Conservation (phyloP, 2,888 invertebrate species). For the Charanyca ferruginea region DNA sequence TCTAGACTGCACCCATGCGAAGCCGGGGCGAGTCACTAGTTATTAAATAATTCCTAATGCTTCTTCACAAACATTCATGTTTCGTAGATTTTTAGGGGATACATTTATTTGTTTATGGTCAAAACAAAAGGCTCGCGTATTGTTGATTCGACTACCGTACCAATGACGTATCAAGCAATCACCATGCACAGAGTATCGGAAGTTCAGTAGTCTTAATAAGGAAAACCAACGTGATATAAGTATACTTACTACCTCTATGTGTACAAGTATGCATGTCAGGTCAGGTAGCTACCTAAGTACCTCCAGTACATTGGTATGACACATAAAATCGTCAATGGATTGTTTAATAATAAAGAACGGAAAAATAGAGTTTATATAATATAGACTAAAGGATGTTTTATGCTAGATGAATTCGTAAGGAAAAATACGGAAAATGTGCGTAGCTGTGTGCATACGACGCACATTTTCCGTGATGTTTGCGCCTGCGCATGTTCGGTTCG, state of each 20-base stretch:
- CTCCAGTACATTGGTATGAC: conserved; percentile 23
- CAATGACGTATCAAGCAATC: conserved; percentile 32
- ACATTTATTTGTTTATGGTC: not conserved
- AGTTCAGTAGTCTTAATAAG: conserved; percentile 42
- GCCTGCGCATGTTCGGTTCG: not conserved
- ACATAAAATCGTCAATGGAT: conserved; percentile 30
- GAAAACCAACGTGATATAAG: conserved; percentile 48
- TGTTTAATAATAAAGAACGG: conserved; percentile 16
- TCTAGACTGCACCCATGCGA: too few species aligned
- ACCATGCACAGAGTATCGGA: conserved; percentile 48
- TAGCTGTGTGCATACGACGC: not conserved
- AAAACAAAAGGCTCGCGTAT: conserved; percentile 6
- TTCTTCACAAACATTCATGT: too few species aligned
- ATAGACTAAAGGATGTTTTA: not conserved
- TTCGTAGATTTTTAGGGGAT: too few species aligned
- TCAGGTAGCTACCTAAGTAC: too few species aligned
- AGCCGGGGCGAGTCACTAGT: too few species aligned
- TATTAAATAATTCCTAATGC: too few species aligned
- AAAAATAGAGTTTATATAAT: conserved; percentile 17
- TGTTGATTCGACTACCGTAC: conserved; percentile 26
- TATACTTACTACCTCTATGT: not conserved
- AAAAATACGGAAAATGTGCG: conserved; percentile 2
- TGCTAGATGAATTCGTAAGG: not conserved
- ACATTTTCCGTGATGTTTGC: not conserved
- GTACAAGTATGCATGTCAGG: conserved; percentile 35